Base-by-base conservation (phyloP, 2,797 vertebrate species). In the Adrianichthys oophorus region DNA sequence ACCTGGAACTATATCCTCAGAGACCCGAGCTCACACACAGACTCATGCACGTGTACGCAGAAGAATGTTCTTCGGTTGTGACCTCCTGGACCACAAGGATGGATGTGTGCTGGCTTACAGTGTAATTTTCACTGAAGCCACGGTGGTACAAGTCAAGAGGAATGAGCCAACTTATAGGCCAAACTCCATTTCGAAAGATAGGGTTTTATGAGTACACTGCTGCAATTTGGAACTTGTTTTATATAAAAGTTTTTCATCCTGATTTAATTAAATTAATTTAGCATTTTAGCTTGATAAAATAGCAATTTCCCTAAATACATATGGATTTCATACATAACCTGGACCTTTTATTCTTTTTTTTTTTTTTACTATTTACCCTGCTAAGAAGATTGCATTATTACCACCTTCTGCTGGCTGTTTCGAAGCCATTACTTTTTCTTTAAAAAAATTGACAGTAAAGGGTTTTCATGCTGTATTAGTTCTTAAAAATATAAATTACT, bases 61-160 rank as follows among this genome's bases (percentile, higher is more conserved):
- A 81, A 23, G 18, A 57, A 74, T 74, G 70, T 83, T 69, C 70
- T 76, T 66, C 48, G 59, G 74, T 63, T 65, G 53, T 64, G 67
- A 74, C 63, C 66, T 68, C 18, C 65, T 59, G 63, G 79, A 77
- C 79, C 64, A 85, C 73, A 85, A 65, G 80, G 74, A 72, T 75
- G 70, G 82, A 88, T 83, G 73, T 75, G 70, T 69, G 74, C 83
- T 80, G 79, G 84, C 77, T 82, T 73, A 80, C 52, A 65, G 82
- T 76, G 80, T 88, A 86, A 86, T 85, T 88, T 84, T 87, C 78
- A 60, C 65, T 68, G 68, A 67, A 81, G 80, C 77, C 77, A 70
- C 65, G 64, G 55, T 75, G 82, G 83, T 74, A 85, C 77, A 76
- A 72, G 78, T 66, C 47, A 79, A 85, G 82, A 90, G 72, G 82